Evolutionary conservation across 2,797 vertebrate genomes (phyloP).

Genomic region (Simalia tracyae): DNA sequence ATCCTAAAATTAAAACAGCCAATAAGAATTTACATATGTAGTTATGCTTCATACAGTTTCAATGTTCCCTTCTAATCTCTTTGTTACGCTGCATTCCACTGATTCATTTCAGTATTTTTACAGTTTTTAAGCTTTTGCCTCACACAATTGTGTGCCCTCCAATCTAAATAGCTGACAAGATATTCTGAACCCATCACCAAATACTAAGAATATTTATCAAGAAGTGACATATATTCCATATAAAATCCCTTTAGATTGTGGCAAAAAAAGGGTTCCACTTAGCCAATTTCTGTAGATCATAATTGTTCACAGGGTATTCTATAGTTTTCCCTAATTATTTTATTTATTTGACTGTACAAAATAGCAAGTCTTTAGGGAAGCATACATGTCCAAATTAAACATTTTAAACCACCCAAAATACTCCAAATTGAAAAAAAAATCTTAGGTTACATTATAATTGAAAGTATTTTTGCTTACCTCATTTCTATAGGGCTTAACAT

Average conservation of each 20-base stretch:
- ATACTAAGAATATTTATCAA: not conserved
- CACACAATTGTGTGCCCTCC: not conserved
- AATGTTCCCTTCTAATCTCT: not conserved
- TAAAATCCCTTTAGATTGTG: not conserved
- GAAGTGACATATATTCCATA: not conserved
- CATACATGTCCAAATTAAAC: not conserved
- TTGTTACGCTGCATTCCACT: not conserved
- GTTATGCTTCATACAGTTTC: not conserved
- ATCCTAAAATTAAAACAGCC: conserved; percentile 76
- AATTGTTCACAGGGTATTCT: not conserved
- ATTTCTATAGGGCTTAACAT: conserved; percentile 95
- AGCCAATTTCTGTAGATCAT: not conserved
- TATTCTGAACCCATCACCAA: not conserved
- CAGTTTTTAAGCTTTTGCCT: not conserved
- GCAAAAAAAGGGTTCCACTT: not conserved
- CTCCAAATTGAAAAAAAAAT: not conserved
- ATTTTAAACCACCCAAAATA: not conserved
- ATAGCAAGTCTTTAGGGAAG: not conserved
- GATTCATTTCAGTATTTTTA: not conserved
- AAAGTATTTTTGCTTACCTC: conserved; percentile 77
- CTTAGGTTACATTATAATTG: not conserved
- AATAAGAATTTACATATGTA: conserved; percentile 19
- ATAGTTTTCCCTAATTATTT: not conserved
- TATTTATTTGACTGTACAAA: not conserved
- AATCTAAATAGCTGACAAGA: not conserved